phyloP scores from a whole-genome alignment of 1,140 invertebrate genomes.

The Luehdorfia chinensis region DNA sequence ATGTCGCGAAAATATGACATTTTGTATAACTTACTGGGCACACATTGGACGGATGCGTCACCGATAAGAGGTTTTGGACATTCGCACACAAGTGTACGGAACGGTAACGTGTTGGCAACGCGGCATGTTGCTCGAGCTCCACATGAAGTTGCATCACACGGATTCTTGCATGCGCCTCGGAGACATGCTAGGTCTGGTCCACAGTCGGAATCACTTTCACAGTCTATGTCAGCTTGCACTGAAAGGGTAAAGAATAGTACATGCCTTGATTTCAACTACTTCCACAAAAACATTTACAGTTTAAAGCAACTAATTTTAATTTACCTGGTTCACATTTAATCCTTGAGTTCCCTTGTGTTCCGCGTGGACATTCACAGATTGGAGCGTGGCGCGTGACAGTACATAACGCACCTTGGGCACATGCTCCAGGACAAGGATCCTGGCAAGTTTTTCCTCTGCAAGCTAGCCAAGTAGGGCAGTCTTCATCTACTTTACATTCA shows the following conservation, averaged over 20 bases:
- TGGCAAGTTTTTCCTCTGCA: conserved; percentile 86
- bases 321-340: conserved; percentile 80
- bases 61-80: conserved; percentile 89
- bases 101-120: conserved; percentile 89
- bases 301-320: conserved; percentile 23
- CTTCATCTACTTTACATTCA: conserved; percentile 85
- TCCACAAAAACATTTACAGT: conserved; percentile 12
- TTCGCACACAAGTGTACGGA: conserved; percentile 91
- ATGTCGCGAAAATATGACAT: too few relatives aligned
- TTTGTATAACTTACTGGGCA: conserved; percentile 84
- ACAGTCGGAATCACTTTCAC: conserved; percentile 90
- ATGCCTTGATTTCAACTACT: neutral
- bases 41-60: conserved; percentile 90
- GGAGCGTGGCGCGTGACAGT: conserved; percentile 86
- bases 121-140: conserved; percentile 87
- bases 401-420: conserved; percentile 82
- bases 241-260: conserved; percentile 43
- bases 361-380: conserved; percentile 88
- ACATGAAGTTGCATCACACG: conserved; percentile 90
- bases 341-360: conserved; percentile 88
- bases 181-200: conserved; percentile 90
- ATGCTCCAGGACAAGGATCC: conserved; percentile 88
- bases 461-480: conserved; percentile 85
- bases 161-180: conserved; percentile 87
- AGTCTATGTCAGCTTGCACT: conserved; percentile 80